Percentiles rank a stretch among this genome's conserved stretches.
Conservation (phyloP, 2,888 invertebrate genomes). For the Hirtodrosophila histrioides region DNA sequence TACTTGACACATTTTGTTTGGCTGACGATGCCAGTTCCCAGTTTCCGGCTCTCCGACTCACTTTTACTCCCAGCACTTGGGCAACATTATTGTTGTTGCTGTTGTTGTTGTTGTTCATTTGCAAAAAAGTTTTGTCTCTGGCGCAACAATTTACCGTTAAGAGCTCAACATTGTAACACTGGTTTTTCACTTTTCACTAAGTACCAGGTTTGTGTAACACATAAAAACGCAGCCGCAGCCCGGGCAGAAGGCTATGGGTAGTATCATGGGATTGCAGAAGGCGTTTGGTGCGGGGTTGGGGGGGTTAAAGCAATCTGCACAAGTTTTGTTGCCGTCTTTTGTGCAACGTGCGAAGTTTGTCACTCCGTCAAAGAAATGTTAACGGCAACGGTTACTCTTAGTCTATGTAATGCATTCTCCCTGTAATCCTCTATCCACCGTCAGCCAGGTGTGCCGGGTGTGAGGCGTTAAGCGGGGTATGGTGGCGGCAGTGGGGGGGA, state of each 20-base stretch:
- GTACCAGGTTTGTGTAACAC: constrained; percentile 71
- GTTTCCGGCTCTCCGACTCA: background rate
- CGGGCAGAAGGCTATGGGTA: constrained; percentile 1
- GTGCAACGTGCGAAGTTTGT: constrained; percentile 73
- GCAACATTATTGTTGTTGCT: constrained; percentile 58
- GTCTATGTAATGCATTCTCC: constrained; percentile 51
- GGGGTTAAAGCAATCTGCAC: constrained; percentile 57
- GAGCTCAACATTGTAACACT: constrained; percentile 75
- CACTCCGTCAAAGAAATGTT: constrained; percentile 68
- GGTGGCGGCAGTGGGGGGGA: constrained; percentile 8
- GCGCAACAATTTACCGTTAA: constrained; percentile 74
- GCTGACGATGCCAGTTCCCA: constrained; percentile 34
- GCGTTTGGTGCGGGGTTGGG: background rate
- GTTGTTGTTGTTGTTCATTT: constrained; percentile 63
- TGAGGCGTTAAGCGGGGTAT: background rate
- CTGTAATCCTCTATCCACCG: constrained; percentile 52
- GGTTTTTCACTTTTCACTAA: constrained; percentile 77
- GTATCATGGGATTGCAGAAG: too few relatives aligned
- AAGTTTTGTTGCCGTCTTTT: constrained; percentile 66
- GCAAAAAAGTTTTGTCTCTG: constrained; percentile 64
- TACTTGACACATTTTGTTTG: constrained; percentile 74
- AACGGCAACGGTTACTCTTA: constrained; percentile 32
- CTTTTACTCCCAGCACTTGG: constrained; percentile 24
- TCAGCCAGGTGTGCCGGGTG: constrained; percentile 29
- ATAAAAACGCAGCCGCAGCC: constrained; percentile 52